A percentile compares a stretch with the other conserved stretches of the same genome.
Conservation (phyloP, 2,113 vertebrate genomes). For the Bos indicus region DNA sequence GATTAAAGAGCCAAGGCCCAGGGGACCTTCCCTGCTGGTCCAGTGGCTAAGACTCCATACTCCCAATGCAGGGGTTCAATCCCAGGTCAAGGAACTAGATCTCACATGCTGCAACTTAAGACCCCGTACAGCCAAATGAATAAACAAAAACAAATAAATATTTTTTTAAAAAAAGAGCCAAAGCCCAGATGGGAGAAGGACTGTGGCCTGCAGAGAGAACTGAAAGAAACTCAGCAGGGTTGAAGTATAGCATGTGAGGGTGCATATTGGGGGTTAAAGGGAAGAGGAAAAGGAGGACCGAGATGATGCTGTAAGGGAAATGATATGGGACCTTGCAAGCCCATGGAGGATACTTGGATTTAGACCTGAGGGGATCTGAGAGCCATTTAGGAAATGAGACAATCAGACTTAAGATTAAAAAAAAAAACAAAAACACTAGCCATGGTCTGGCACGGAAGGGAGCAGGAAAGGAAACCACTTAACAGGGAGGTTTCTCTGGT, state of each 20-base stretch:
- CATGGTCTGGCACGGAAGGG: background rate
- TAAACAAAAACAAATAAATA: background rate
- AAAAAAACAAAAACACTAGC: background rate
- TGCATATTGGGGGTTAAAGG: background rate
- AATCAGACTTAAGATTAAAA: background rate
- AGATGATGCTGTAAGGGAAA: background rate
- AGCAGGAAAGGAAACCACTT: background rate
- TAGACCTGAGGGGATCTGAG: background rate
- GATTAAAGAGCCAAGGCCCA: background rate
- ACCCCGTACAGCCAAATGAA: background rate
- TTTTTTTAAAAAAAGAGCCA: background rate
- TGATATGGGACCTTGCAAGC: background rate
- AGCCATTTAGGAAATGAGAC: background rate
- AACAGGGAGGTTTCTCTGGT: background rate
- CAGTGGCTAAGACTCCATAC: background rate
- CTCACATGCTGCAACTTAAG: background rate
- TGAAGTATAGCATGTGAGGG: accelerated
- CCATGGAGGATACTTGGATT: background rate
- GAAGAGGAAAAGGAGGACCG: background rate
- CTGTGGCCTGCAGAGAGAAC: background rate
- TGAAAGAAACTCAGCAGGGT: background rate
- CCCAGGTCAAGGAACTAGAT: background rate
- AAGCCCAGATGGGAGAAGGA: background rate
- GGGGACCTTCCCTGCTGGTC: background rate
- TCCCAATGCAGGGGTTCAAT: background rate